Percentiles rank a stretch among this genome's conserved stretches.
phyloP scores from a whole-genome alignment of 2,113 vertebrate genomes.

The Athene cunicularia region DNA sequence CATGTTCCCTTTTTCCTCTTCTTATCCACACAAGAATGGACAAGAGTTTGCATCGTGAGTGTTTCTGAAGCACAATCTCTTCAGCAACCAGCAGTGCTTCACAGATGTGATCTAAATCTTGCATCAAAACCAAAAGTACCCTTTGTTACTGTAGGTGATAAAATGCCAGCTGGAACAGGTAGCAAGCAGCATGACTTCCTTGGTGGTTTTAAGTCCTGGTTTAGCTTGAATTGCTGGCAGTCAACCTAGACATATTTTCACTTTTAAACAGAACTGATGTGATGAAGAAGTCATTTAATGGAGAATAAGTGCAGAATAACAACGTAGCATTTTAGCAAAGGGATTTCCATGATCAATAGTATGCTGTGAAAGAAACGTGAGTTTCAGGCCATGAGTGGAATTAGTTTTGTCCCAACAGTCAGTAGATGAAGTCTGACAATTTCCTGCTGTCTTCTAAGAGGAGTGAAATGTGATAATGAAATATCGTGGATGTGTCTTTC shows the following conservation, averaged over 20 bases:
- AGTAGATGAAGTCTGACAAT: not conserved
- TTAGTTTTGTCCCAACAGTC: not conserved
- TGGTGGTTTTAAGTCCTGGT: not conserved
- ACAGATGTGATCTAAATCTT: not conserved
- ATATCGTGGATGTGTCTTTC: not conserved
- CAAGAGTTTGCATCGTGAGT: not conserved
- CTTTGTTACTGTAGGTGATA: not conserved
- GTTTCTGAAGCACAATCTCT: not conserved
- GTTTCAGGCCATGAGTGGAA: not conserved
- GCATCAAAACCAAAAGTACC: not conserved
- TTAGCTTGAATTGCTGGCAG: not conserved
- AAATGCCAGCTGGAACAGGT: conserved; percentile 32
- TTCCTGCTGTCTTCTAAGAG: not conserved
- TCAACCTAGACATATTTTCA: not conserved
- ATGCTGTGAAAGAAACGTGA: not conserved
- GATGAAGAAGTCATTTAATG: not conserved
- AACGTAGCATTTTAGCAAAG: not conserved
- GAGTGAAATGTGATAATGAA: not conserved
- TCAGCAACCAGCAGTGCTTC: not conserved
- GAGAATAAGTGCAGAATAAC: not conserved
- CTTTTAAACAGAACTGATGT: not conserved
- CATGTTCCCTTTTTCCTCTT: not conserved
- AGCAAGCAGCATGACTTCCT: not conserved
- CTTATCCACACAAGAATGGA: not conserved
- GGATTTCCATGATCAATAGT: not conserved